Conservation (phyloP, 2,888 invertebrate genomes). For the Nemotelus pantherinus region DNA sequence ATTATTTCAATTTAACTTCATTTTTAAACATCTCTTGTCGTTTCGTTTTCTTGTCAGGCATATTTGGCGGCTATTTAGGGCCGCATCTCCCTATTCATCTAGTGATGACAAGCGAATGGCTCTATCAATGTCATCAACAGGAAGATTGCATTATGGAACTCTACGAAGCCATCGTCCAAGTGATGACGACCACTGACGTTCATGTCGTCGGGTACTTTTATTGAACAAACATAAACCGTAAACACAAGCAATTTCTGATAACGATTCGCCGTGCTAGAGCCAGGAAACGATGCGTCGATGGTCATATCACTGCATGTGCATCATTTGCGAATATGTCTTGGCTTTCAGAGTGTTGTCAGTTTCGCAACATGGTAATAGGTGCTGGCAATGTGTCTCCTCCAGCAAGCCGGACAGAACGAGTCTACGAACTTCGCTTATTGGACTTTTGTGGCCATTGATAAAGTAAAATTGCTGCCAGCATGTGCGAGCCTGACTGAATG, state of each 20-base stretch:
- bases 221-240: conserved; percentile 50
- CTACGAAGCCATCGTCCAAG: conserved; percentile 29
- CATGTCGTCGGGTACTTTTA: conserved; percentile 44
- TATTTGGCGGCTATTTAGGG: background rate
- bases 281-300: background rate
- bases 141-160: conserved; percentile 42
- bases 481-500: background rate
- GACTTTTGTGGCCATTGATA: conserved; percentile 15
- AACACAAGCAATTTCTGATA: conserved; percentile 49
- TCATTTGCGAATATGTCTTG: conserved; percentile 13
- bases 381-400: conserved; percentile 27
- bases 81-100: background rate
- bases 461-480: background rate
- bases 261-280: conserved; percentile 22
- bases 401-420: background rate
- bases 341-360: conserved; percentile 33
- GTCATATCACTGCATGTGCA: conserved; percentile 30
- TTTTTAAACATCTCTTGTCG: background rate
- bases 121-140: conserved; percentile 31
- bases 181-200: conserved; percentile 33
- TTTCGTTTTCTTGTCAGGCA: background rate
- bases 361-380: conserved; percentile 45
- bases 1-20: background rate
- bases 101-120: conserved; percentile 1
- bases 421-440: background rate